Conservation (phyloP, 2,888 invertebrate species). For the Caenorhabditis parvicauda region DNA sequence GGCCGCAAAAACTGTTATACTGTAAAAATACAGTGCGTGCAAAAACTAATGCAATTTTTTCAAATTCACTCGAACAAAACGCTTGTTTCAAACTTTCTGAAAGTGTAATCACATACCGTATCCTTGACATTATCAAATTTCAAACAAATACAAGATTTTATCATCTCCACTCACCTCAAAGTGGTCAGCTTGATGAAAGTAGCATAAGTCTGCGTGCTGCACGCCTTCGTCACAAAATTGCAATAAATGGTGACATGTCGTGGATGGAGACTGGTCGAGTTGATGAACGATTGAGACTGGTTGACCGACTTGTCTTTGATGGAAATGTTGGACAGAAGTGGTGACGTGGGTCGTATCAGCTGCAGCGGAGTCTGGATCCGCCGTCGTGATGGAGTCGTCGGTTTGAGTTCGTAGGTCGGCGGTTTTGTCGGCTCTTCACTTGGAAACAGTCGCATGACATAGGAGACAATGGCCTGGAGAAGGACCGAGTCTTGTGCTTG, state of each 20-base stretch:
- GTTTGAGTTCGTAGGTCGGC: not conserved
- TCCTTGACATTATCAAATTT: too few relatives aligned
- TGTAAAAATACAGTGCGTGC: too few relatives aligned
- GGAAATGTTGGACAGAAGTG: slow-evolving; percentile 18
- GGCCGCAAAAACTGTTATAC: too few relatives aligned
- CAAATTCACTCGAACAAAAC: too few relatives aligned
- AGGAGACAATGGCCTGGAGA: slow-evolving; percentile 4
- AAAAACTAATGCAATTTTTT: too few relatives aligned
- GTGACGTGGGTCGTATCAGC: slow-evolving; percentile 35
- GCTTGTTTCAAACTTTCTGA: too few relatives aligned
- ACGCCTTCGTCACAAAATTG: slow-evolving; percentile 28
- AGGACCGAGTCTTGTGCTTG: slow-evolving; percentile 1
- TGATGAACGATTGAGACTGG: slow-evolving; percentile 16
- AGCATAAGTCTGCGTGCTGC: slow-evolving; percentile 30
- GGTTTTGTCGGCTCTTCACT: not conserved
- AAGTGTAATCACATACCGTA: too few relatives aligned
- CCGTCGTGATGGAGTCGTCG: not conserved
- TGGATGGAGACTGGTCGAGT: slow-evolving; percentile 25
- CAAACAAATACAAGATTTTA: not conserved
- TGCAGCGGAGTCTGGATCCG: slow-evolving; percentile 39
- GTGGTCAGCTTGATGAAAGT: slow-evolving; percentile 31
- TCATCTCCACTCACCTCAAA: slow-evolving; percentile 16
- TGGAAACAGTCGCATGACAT: slow-evolving; percentile 17
- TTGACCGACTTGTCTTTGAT: too few relatives aligned
- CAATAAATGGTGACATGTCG: slow-evolving; percentile 31